These are phyloP conservation scores for Spodoptera frugiperda DNA, from an alignment of 1,140 invertebrate species.

Conservation along the genomic window DNA sequence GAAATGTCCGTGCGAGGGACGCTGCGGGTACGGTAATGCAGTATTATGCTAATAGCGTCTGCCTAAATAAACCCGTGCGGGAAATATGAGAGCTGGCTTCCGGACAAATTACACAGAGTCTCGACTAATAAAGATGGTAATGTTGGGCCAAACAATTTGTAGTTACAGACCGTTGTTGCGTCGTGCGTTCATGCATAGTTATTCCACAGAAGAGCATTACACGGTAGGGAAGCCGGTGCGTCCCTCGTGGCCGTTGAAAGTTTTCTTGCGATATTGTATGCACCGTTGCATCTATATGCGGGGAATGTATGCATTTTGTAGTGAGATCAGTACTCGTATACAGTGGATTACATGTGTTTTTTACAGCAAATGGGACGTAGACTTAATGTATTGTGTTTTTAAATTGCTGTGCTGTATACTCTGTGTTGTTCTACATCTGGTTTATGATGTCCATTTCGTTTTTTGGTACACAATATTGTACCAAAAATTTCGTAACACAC, in stretches of 20 bases:
- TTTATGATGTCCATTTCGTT: too few relatives aligned
- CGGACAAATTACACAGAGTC: conserved; percentile 65
- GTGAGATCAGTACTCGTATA: background rate
- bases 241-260: conserved; percentile 18
- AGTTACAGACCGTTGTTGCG: conserved; percentile 48
- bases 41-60: conserved; percentile 59
- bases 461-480: too few relatives aligned
- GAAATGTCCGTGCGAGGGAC: conserved; percentile 10
- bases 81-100: conserved; percentile 65
- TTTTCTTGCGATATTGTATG: conserved; percentile 30
- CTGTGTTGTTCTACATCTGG: too few relatives aligned
- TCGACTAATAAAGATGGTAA: conserved; percentile 69
- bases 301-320: conserved; percentile 21
- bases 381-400: too few relatives aligned
- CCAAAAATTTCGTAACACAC: too few relatives aligned
- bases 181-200: conserved; percentile 31
- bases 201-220: conserved; percentile 14
- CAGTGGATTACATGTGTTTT: background rate
- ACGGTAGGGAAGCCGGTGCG: background rate
- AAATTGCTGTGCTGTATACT: too few relatives aligned
- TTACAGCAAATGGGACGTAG: background rate
- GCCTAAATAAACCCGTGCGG: conserved; percentile 64
- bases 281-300: background rate
- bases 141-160: conserved; percentile 60
- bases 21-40: conserved; percentile 55